Base-by-base conservation (phyloP, 2,888 invertebrate genomes). In the Drosophila aldrichi region DNA sequence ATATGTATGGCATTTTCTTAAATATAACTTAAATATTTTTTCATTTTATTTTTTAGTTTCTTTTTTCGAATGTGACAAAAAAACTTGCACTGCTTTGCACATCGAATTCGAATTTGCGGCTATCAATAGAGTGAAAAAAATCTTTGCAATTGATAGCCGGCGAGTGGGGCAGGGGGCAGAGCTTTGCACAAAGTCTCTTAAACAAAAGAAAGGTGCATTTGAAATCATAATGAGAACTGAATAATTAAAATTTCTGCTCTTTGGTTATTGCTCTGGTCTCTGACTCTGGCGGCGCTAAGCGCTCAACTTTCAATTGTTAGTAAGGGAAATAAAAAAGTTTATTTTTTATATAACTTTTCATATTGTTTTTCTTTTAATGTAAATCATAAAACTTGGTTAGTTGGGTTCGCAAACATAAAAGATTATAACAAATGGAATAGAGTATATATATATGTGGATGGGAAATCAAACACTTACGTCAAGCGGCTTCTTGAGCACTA, bases 401-500 rank as follows among this genome's bases (percentile, higher is more conserved):
- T 86, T 76, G 70, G 81, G 76, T 68, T 74, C 69, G 77, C 79
- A 73, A 88, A 86, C 75, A 60, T 44, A 87, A 74, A 63, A 75
- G 73, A 22, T 25, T 46, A 34, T 51, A 48, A 55, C 25, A 6
- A 44, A 40, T 22, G 16, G 20, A 60, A 48, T 40, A 22, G 20
- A 51, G 32, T 59, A 44, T 61, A 9, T 36, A 49, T 57, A 9
- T 38, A 55, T 59, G 8, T 40, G 60, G 10, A 41, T 52, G 18
- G 73, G 74, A 83, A 85, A 82, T 74, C 82, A 81, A 88, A 94
- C 95, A 98, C 98, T 98, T 96, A 98, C 98, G 96, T 98, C 98
- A 92, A 99, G 94, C 63, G 98, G 97, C 93, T 98, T 98, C 94
- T 97, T 97, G 90, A 98, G 94, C 71, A 97, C 97, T 92, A 99